phyloP scores from a whole-genome alignment of 2,113 vertebrate species.

The Lota lota region DNA sequence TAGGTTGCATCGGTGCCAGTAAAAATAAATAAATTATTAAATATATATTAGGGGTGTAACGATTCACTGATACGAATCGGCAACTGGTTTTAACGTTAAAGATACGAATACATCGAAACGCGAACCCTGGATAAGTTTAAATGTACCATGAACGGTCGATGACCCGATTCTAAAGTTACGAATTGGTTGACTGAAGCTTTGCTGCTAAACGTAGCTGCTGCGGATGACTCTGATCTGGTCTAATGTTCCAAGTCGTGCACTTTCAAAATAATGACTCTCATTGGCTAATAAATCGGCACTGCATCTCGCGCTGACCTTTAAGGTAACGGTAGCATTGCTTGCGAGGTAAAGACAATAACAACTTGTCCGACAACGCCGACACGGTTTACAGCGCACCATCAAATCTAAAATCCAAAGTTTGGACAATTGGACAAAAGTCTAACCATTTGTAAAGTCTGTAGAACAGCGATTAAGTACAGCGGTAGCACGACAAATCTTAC shows the following conservation, averaged over 20 bases:
- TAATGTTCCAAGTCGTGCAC: background rate
- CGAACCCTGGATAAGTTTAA: background rate
- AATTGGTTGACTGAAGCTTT: constrained; percentile 1
- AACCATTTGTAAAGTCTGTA: background rate
- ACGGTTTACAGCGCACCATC: constrained; percentile 9
- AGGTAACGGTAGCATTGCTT: background rate
- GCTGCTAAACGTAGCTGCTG: background rate
- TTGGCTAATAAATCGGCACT: background rate
- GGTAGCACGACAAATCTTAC: background rate
- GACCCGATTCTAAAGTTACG: background rate
- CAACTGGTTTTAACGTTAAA: constrained; percentile 3
- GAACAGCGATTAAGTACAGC: constrained; percentile 2
- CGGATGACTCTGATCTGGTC: background rate
- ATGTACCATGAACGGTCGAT: constrained; percentile 8
- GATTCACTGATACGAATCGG: constrained; percentile 1
- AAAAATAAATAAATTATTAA: too few relatives aligned
- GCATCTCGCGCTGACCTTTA: background rate
- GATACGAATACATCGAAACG: background rate
- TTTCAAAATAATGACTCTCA: background rate
- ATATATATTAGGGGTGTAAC: too few relatives aligned
- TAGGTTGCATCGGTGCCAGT: too few relatives aligned
- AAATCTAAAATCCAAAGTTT: constrained; percentile 3
- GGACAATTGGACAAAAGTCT: background rate
- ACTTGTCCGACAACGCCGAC: background rate
- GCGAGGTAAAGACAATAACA: background rate